Evolutionary conservation across 1,140 invertebrate species (phyloP).

Genomic region (Drosophila serrata): DNA sequence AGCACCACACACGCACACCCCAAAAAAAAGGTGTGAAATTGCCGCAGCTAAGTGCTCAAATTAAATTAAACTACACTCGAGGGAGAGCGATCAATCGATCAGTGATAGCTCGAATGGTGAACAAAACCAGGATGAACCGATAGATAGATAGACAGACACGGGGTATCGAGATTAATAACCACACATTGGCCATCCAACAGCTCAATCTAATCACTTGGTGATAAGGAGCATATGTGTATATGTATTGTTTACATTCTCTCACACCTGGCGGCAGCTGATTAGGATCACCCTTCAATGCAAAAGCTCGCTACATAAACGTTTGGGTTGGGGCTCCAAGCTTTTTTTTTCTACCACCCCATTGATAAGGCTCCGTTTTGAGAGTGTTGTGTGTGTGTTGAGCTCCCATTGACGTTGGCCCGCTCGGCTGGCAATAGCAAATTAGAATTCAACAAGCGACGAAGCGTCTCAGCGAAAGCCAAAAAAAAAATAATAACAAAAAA

Average conservation of each 20-base stretch:
- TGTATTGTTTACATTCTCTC: slow-evolving; percentile 7
- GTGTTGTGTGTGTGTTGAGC: slow-evolving; percentile 3
- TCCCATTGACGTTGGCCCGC: slow-evolving; percentile 20
- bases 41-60: slow-evolving; percentile 23
- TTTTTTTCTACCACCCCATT: slow-evolving; percentile 16
- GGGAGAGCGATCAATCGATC: slow-evolving; percentile 25
- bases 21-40: slow-evolving; percentile 40
- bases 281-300: slow-evolving; percentile 54
- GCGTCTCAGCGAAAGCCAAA: slow-evolving; percentile 34
- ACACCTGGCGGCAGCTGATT: slow-evolving; percentile 41
- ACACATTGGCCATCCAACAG: slow-evolving; percentile 9
- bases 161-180: slow-evolving; percentile 25
- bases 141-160: slow-evolving; percentile 5
- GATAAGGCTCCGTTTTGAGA: slow-evolving; percentile 61
- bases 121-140: background rate
- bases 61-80: slow-evolving; percentile 22
- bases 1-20: slow-evolving; percentile 27
- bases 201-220: slow-evolving; percentile 23
- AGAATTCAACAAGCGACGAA: slow-evolving; percentile 64
- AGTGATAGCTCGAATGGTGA: slow-evolving; percentile 4
- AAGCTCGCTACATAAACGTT: slow-evolving; percentile 54
- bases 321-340: slow-evolving; percentile 44
- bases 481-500: slow-evolving; percentile 19
- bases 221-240: slow-evolving; percentile 26
- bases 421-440: slow-evolving; percentile 52